Evolutionary conservation across 2,113 vertebrate species (phyloP).

Genomic region (Pelobates fuscus): DNA sequence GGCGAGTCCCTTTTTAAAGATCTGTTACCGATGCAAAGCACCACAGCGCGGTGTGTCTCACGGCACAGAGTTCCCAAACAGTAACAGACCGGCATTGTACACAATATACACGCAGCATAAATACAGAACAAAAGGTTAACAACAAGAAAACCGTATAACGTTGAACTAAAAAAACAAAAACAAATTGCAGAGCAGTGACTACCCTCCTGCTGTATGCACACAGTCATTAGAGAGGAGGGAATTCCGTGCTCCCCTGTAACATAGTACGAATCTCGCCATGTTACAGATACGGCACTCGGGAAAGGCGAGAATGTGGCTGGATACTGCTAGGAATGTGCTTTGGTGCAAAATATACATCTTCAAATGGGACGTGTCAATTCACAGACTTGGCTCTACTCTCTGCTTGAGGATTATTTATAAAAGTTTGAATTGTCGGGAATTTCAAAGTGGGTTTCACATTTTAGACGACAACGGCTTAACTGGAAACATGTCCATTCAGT

Average conservation of each 20-base stretch:
- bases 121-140: background rate
- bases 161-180: background rate
- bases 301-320: too few relatives aligned
- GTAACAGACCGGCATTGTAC: background rate
- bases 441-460: too few relatives aligned
- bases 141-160: background rate
- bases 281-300: too few relatives aligned
- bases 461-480: too few relatives aligned
- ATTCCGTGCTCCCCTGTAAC: background rate
- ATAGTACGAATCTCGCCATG: too few relatives aligned
- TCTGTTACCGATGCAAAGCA: background rate
- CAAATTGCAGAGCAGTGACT: background rate
- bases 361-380: too few relatives aligned
- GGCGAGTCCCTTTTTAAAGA: background rate
- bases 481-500: too few relatives aligned
- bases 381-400: too few relatives aligned
- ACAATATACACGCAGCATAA: background rate
- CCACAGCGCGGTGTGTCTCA: background rate
- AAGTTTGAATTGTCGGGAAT: too few relatives aligned
- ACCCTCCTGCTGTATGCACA: background rate
- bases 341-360: too few relatives aligned
- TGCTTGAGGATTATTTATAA: too few relatives aligned
- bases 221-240: background rate
- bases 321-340: too few relatives aligned
- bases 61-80: background rate